These are phyloP conservation scores for Eulemur coronatus DNA, from an alignment of 2,797 vertebrate species.

Conservation along the genomic window DNA sequence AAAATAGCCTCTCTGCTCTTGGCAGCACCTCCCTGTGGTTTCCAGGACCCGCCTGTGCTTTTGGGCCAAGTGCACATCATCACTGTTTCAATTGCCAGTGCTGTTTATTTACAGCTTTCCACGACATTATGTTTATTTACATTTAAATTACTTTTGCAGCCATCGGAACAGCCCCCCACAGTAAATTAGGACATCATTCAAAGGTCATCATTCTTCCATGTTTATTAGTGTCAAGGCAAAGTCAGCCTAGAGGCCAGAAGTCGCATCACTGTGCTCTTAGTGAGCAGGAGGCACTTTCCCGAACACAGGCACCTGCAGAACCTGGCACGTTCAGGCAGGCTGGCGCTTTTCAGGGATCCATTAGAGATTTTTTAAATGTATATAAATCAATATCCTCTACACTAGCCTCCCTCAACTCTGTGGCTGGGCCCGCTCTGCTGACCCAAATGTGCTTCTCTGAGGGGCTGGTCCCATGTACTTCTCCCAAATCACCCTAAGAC, in stretches of 20 bases:
- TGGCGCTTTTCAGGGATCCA: neutral
- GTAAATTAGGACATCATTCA: neutral
- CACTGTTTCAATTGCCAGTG: neutral
- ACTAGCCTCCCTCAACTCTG: neutral
- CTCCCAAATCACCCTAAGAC: neutral
- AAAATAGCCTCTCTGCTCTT: neutral
- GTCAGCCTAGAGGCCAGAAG: neutral
- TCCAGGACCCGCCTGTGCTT: neutral
- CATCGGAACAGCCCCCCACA: accelerated
- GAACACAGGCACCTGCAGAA: neutral
- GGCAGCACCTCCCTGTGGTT: neutral
- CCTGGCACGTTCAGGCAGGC: neutral
- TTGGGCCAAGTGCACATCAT: neutral
- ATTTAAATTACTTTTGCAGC: neutral
- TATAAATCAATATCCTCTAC: neutral
- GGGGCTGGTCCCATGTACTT: neutral
- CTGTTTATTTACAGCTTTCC: neutral
- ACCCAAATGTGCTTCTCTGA: neutral
- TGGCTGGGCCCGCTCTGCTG: neutral
- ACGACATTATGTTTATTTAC: accelerated
- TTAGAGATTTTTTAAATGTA: neutral
- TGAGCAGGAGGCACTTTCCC: neutral
- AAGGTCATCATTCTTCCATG: neutral
- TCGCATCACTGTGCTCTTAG: accelerated
- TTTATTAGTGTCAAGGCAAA: neutral